Evolutionary conservation across 1,140 invertebrate genomes (phyloP).

Genomic region (Cryptotermes secundus): DNA sequence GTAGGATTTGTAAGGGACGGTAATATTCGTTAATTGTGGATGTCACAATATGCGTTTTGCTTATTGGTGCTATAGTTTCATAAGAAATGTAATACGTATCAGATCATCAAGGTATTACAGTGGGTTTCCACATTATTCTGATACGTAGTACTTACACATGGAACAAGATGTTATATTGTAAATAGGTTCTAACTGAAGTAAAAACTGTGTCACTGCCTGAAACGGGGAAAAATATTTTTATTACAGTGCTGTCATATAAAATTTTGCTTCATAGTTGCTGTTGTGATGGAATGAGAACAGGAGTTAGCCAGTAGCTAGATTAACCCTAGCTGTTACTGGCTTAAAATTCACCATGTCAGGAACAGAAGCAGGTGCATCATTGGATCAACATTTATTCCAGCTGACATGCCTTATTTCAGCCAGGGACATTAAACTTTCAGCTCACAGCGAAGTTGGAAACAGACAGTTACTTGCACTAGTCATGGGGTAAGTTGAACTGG

Average conservation of each 20-base stretch:
- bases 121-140: neutral
- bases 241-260: neutral
- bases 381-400: conserved; percentile 43
- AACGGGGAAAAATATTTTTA: neutral
- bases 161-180: no score
- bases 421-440: conserved; percentile 45
- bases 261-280: neutral
- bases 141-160: no score
- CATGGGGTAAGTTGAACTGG: conserved; percentile 39
- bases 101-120: neutral
- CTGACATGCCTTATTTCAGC: conserved; percentile 49
- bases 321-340: neutral
- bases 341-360: neutral
- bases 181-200: no score
- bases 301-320: conserved; percentile 5
- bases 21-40: neutral
- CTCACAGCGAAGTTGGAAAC: conserved; percentile 44
- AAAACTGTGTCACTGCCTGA: no score
- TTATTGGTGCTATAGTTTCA: neutral
- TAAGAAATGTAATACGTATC: neutral
- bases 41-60: neutral
- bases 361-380: neutral
- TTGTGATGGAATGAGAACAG: conserved; percentile 4
- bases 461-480: conserved; percentile 48
- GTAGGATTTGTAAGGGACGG: neutral